Evolutionary conservation across 2,113 vertebrate genomes (phyloP), one percentile per base, ranked within the genome.

Genomic region (Cichladusa arquata): DNA sequence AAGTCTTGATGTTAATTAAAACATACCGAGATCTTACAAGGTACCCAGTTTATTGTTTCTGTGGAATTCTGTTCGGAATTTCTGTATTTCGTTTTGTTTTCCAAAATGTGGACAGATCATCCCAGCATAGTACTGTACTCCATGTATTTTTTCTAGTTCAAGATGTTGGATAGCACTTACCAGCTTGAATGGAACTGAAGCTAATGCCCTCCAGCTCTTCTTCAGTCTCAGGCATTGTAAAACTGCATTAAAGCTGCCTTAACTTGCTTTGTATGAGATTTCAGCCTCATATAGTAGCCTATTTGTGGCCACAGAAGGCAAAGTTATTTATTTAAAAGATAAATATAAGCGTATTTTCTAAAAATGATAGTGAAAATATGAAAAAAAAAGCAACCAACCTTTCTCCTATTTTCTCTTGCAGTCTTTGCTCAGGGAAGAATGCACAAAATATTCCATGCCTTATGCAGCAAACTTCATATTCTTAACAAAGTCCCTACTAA

Each of bases 401-500:
- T 87, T 94, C 14, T 89, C 19, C 66, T 96, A 22, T 97, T 98
- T 97, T 96, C 92, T 98, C 94, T 97, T 98, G 88, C 97, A 98
- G 98, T 97, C 96, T 95, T 98, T 97, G 87, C 93, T 95, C 97
- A 97, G 97, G 89, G 94, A 97, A 97, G 97, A 97, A 96, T 98
- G 96, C 95, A 97, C 91, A 98, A 98, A 97, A 94, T 98, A 96
- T 97, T 98, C 93, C 94, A 96, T 97, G 96, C 92, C 61, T 90
- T 98, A 80, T 97, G 96, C 88, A 98, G 84, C 90, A 97, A 97
- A 94, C 94, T 98, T 97, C 94, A 91, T 93, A 87, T 95, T 96
- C 92, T 98, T 98, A 98, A 98, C 96, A 97, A 97, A 95, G 89
- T 97, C 62, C 95, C 95, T 89, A 85, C 96, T 97, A 97, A 98